A percentile compares a stretch with the other conserved stretches of the same genome.
These are phyloP conservation scores for Psilopsiagon aurifrons DNA, from an alignment of 2,113 vertebrate genomes.

Conservation along the genomic window DNA sequence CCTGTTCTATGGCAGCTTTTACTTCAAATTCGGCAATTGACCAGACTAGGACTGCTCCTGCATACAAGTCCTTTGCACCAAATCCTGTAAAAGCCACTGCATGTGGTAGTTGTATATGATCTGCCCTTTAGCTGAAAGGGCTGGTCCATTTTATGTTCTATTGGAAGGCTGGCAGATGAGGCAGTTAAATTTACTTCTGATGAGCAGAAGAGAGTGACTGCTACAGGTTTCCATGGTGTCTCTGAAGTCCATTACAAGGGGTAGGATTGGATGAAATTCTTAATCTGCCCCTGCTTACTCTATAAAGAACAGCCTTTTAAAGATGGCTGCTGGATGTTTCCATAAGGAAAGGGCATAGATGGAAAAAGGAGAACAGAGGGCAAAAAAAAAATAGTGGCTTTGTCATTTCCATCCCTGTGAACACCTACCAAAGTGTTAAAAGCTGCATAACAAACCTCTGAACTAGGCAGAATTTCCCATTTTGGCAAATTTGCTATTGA, in stretches of 20 bases:
- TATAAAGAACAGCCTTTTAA: not conserved
- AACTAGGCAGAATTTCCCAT: not conserved
- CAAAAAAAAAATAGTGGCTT: not conserved
- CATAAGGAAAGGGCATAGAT: not conserved
- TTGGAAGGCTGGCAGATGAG: slow-evolving; percentile 32
- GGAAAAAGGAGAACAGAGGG: not conserved
- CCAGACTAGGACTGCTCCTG: not conserved
- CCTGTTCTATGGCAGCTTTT: not conserved
- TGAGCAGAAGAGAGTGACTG: not conserved
- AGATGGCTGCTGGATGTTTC: not conserved
- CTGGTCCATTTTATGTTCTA: not conserved
- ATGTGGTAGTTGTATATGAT: not conserved
- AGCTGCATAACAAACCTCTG: not conserved
- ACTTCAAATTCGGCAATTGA: not conserved
- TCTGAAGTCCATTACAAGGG: not conserved
- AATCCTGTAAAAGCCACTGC: not conserved
- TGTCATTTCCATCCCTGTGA: not conserved
- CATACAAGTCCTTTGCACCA: not conserved
- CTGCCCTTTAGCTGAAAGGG: not conserved
- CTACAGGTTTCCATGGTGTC: not conserved
- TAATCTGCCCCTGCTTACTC: not conserved
- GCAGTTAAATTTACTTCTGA: slow-evolving; percentile 31
- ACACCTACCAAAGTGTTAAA: not conserved
- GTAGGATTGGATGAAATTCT: not conserved
- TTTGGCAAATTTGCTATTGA: slow-evolving; percentile 17